Evolutionary conservation across 2,113 vertebrate genomes (phyloP), one percentile per base, ranked within the genome.

Genomic region (Steatornis caripensis): DNA sequence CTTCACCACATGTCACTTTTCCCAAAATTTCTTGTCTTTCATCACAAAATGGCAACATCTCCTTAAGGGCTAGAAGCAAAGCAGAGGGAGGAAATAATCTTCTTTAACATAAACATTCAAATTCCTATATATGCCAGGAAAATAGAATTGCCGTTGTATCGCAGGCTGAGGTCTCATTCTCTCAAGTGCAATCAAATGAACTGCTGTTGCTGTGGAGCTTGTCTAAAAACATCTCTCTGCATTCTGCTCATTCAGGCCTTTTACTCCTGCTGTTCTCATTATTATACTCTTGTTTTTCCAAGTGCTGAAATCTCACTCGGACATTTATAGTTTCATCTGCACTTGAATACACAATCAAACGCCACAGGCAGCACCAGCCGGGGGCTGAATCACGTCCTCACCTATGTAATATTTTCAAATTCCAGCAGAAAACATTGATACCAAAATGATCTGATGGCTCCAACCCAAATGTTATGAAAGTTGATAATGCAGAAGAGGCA

Each of bases 211-310:
- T 84, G 93, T 69, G 68, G 37, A 93, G 51, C 68, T 90, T 51
- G 46, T 90, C 90, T 93, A 74, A 93, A 96, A 96, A 74, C 90
- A 76, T 84, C 75, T 81, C 79, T 84, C 68, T 65, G 41, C 22
- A 41, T 87, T 96, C 77, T 84, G 87, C 84, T 95, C 85, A 46
- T 83, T 95, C 90, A 84, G 45, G 51, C 74, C 78, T 88, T 77
- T 83, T 64, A 49, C 3, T 29, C 93, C 78, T 70, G 79, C 62
- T 93, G 61, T 88, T 95, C 68, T 81, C 64, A 91, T 89, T 87
- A 85, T 78, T 84, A 53, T 41, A 65, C 72, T 95, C 68, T 87
- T 95, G 95, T 89, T 95, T 90, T 89, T 84, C 80, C 24, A 39
- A 70, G 83, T 43, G 46, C 64, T 12, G 3, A 92, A 88, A 90